Percentiles rank a stretch among this genome's conserved stretches.
Conservation (phyloP, 2,888 invertebrate species). For the Heliconius cydno region DNA sequence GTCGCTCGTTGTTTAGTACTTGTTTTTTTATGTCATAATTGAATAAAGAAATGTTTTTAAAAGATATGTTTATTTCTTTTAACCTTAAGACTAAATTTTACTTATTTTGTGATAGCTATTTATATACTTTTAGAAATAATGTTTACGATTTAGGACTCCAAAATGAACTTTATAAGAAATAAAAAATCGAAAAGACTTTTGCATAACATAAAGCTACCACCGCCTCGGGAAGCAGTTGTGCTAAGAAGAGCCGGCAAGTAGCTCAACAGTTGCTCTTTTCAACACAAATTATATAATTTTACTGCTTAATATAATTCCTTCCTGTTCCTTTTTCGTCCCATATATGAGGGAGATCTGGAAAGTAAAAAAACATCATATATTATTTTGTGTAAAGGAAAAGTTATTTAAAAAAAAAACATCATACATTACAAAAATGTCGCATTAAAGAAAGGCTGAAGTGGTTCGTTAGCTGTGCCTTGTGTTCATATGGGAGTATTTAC, state of each 20-base stretch:
- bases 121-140: too few relatives aligned
- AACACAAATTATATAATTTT: too few relatives aligned
- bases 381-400: background rate
- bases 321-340: background rate
- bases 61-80: background rate
- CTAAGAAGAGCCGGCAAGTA: too few relatives aligned
- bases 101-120: too few relatives aligned
- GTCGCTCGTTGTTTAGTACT: background rate
- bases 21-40: background rate
- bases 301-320: too few relatives aligned
- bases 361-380: background rate
- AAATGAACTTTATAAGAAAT: too few relatives aligned
- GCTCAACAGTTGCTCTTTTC: too few relatives aligned
- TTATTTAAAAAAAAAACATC: background rate
- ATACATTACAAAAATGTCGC: slow-evolving; percentile 21
- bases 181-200: too few relatives aligned
- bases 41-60: background rate
- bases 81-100: background rate
- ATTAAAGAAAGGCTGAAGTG: slow-evolving; percentile 16
- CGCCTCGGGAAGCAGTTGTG: too few relatives aligned
- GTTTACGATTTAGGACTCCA: too few relatives aligned
- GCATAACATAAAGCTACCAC: too few relatives aligned
- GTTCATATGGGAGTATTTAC: slow-evolving; percentile 7
- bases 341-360: background rate
- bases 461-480: slow-evolving; percentile 22